Evolutionary conservation across 1,140 invertebrate species (phyloP), one percentile per base, ranked within the genome.

Genomic region (Acromyrmex heyeri): DNA sequence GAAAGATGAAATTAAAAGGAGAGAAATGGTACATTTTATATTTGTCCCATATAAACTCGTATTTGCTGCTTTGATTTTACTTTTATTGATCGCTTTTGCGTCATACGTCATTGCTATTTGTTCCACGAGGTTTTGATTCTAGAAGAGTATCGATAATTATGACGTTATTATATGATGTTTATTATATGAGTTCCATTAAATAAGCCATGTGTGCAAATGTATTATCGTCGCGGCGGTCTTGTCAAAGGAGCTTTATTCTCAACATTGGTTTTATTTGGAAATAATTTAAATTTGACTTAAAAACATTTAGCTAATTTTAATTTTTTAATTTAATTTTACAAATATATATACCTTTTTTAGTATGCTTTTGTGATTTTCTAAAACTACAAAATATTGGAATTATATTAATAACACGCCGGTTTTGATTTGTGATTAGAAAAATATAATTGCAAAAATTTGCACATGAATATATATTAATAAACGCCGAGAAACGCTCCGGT

Each of bases 31-130:
- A 38, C 27, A 38, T 8, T 70, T 65, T 30, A 6, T 44, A 57
- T 24, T 38, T 69, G 30, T 14, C 12, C 59, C 30, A 44, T 14
- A 64, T 57, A 21, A 34, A 83, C 5, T 75, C 21, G 14, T 7
- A 18, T 24, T 53, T 21, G 14, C 21, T 21, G 48, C 8, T 59
- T 44, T 73, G 53, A 34, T 30, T 30, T 59, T 70, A 70, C 30
- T 81, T 70, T 86, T 70, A 86, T 87, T 62, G 86, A 87, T 85
- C 30, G 72, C 67, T 72, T 14, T 53, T 72, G 30, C 57, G n/a
- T 77, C 24, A 44, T 24, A 21, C 34, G 8, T 8, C 18, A 16
- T 18, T 59, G 6, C 53, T 6, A 57, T 27, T 48, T 18, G 27
- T 70, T 62, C 18, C 3, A 21, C 14, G 14, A 38, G 24, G 1